Evolutionary conservation across 2,888 invertebrate species (phyloP).

Genomic region (Kuschelorhynchus macadamiae): DNA sequence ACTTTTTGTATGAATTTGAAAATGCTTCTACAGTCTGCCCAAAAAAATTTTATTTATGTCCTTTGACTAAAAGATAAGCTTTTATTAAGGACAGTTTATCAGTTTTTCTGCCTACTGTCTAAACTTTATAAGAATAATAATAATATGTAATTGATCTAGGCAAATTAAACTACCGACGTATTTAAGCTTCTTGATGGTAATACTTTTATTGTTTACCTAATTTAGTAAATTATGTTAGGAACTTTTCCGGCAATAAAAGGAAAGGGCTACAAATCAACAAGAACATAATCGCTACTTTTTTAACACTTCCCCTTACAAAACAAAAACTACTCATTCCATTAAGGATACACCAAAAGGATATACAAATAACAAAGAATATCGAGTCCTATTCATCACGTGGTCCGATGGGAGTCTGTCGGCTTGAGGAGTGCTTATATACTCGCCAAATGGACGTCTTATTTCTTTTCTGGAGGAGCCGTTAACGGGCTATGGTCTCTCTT

Average conservation of each 20-base stretch:
- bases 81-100: too few relatives aligned
- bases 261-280: conserved; percentile 14
- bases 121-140: too few relatives aligned
- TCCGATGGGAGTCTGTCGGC: conserved; percentile 36
- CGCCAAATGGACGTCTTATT: conserved; percentile 35
- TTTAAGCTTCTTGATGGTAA: too few relatives aligned
- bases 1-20: too few relatives aligned
- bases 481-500: conserved; percentile 31
- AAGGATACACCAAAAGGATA: conserved; percentile 27
- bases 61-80: too few relatives aligned
- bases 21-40: too few relatives aligned
- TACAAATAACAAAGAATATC: conserved; percentile 43
- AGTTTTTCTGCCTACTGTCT: too few relatives aligned
- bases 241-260: conserved; percentile 4
- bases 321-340: conserved; percentile 37
- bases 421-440: conserved; percentile 34
- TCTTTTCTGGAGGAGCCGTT: conserved; percentile 32
- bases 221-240: too few relatives aligned
- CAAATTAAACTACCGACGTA: too few relatives aligned
- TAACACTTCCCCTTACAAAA: conserved; percentile 3
- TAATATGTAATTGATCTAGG: too few relatives aligned
- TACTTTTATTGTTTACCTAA: too few relatives aligned
- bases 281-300: conserved; percentile 25
- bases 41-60: too few relatives aligned
- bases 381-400: conserved; percentile 41